phyloP scores from a whole-genome alignment of 2,113 vertebrate genomes.

The Urocitellus parryii region DNA sequence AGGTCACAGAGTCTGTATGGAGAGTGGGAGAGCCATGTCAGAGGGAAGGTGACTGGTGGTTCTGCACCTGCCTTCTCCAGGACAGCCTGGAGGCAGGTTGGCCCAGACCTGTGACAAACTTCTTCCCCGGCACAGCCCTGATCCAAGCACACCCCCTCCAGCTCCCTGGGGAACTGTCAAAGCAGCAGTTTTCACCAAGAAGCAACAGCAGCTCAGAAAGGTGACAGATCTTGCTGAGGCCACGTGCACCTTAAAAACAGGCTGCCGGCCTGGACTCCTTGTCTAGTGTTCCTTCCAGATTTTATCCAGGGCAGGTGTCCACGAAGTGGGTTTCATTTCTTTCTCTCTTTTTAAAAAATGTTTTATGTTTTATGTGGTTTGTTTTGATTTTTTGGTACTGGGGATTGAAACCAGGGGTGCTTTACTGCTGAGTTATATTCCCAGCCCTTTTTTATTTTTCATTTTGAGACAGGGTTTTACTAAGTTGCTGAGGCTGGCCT shows the following conservation, averaged over 20 bases:
- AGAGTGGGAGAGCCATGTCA: neutral
- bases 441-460: no score
- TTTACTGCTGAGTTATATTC: no score
- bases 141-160: neutral
- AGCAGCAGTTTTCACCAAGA: neutral
- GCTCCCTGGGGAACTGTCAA: neutral
- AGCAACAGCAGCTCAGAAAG: neutral
- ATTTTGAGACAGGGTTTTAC: no score
- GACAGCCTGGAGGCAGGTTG: neutral
- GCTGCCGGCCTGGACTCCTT: neutral
- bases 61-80: neutral
- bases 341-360: no score
- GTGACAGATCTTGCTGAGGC: neutral
- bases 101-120: neutral
- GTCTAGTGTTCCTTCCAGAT: neutral
- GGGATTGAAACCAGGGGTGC: no score
- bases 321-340: neutral
- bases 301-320: neutral
- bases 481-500: no score
- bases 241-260: neutral
- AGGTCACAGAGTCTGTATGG: neutral
- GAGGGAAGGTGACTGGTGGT: neutral
- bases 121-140: neutral
- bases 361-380: no score
- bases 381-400: no score